These are phyloP conservation scores for Prenolepis imparis DNA, from an alignment of 2,888 invertebrate genomes.

Conservation along the genomic window DNA sequence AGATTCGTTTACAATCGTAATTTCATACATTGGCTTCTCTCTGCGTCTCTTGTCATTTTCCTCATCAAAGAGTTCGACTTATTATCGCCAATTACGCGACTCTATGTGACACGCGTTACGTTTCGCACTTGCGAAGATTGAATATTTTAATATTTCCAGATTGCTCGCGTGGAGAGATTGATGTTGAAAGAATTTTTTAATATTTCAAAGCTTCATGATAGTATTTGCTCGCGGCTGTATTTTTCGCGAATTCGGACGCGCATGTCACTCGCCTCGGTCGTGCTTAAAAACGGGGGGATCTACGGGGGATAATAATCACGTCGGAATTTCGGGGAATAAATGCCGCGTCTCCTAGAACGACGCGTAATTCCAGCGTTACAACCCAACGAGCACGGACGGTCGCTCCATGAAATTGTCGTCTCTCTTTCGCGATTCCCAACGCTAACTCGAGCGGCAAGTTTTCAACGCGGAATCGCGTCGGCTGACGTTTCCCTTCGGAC, in stretches of 20 bases:
- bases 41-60: not conserved
- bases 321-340: conserved; percentile 45
- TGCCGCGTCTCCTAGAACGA: conserved; percentile 14
- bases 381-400: conserved; percentile 7
- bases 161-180: not conserved
- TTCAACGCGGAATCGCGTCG: conserved; percentile 44
- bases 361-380: conserved; percentile 35
- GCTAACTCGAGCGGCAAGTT: conserved; percentile 43
- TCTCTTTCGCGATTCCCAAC: conserved; percentile 38
- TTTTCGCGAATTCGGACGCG: not conserved
- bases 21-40: conserved; percentile 28
- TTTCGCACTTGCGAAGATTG: not conserved
- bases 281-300: conserved; percentile 3
- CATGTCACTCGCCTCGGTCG: not conserved
- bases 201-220: not conserved
- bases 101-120: not conserved
- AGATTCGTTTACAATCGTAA: conserved; percentile 45
- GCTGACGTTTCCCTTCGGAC: conserved; percentile 53
- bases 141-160: not conserved
- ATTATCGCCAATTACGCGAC: conserved; percentile 22
- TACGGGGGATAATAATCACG: conserved; percentile 35
- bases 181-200: not conserved
- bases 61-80: not conserved
- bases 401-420: conserved; percentile 25
- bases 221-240: not conserved